phyloP scores from a whole-genome alignment of 2,888 invertebrate genomes.

The Catocala sponsa region DNA sequence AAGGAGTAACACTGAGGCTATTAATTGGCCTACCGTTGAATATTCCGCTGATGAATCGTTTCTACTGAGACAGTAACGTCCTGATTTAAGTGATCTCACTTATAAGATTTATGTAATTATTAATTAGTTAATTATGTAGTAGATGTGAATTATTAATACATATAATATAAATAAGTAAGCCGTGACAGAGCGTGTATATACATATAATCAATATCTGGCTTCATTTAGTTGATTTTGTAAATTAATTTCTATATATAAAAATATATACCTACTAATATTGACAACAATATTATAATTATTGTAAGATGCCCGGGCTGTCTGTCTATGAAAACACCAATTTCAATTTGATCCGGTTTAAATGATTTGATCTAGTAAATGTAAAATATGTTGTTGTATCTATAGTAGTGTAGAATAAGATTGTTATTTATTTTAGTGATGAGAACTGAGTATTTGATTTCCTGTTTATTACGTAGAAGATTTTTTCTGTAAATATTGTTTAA shows the following conservation, averaged over 20 bases:
- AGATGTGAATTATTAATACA: slow-evolving; percentile 30
- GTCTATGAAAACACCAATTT: neutral
- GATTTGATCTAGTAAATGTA: slow-evolving; percentile 33
- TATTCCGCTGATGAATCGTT: slow-evolving; percentile 37
- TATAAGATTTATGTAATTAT: slow-evolving; percentile 61
- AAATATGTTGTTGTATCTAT: slow-evolving; percentile 60
- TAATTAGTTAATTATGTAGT: slow-evolving; percentile 39
- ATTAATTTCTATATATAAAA: no score
- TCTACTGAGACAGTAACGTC: slow-evolving; percentile 33
- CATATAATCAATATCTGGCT: neutral
- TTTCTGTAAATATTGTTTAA: slow-evolving; percentile 81
- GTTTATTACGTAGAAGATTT: slow-evolving; percentile 68
- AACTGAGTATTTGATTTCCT: slow-evolving; percentile 66
- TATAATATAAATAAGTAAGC: slow-evolving; percentile 7
- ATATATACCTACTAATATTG: no score
- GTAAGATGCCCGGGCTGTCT: slow-evolving; percentile 1
- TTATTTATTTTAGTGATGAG: slow-evolving; percentile 80
- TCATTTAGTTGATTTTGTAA: no score
- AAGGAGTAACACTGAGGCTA: slow-evolving; percentile 41
- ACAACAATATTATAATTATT: neutral
- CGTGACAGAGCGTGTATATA: slow-evolving; percentile 6
- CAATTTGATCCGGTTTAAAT: slow-evolving; percentile 3
- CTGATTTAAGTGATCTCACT: slow-evolving; percentile 74
- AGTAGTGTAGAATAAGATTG: slow-evolving; percentile 59
- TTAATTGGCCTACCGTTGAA: slow-evolving; percentile 42